phyloP scores from a whole-genome alignment of 2,797 vertebrate genomes.

The Anolis apletophallus region DNA sequence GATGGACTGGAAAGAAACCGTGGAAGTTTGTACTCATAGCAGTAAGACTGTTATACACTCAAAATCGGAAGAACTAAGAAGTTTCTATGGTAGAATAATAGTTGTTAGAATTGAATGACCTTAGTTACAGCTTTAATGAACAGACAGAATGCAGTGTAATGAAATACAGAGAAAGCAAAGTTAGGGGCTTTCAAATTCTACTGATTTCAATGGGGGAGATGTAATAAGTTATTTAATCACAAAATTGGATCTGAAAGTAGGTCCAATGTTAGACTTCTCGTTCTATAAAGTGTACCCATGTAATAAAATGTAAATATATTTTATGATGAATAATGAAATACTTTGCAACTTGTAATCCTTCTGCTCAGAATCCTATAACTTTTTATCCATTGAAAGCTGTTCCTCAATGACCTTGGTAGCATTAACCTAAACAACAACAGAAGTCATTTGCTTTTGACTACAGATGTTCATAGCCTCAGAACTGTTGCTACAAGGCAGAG shows the following conservation, averaged over 20 bases:
- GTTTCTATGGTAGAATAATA: no score
- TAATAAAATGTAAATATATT: slow-evolving; percentile 3
- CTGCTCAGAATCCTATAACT: slow-evolving; percentile 14
- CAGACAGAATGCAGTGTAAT: not conserved
- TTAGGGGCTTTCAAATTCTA: not conserved
- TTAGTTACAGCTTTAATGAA: not conserved
- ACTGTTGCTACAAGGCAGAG: slow-evolving; percentile 52
- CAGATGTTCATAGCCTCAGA: slow-evolving; percentile 47
- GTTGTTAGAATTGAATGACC: no score
- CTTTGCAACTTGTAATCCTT: not conserved
- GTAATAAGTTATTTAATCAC: not conserved
- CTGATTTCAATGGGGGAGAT: not conserved
- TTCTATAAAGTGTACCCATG: not conserved
- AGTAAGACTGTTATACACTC: no score
- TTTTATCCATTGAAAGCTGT: slow-evolving; percentile 37
- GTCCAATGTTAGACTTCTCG: not conserved
- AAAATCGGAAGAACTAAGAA: no score
- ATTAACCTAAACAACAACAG: slow-evolving; percentile 39
- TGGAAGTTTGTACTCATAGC: no score
- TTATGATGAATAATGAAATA: not conserved
- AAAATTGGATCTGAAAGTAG: not conserved
- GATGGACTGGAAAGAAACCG: no score
- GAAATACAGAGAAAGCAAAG: not conserved
- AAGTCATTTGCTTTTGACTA: slow-evolving; percentile 47
- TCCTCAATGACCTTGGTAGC: slow-evolving; percentile 56